Conservation (phyloP, 2,888 invertebrate species). For the Cosmopolites sordidus region DNA sequence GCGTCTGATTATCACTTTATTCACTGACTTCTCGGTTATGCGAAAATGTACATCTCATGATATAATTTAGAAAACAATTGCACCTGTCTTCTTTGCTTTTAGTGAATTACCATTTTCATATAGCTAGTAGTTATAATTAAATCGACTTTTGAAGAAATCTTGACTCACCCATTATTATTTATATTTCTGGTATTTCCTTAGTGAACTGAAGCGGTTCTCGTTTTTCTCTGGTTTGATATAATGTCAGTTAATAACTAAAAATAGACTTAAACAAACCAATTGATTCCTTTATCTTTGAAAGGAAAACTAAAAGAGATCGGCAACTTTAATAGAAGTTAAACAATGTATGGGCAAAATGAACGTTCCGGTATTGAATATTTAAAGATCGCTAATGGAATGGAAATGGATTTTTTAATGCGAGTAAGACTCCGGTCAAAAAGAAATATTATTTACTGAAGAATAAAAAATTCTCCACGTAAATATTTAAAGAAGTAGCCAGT, state of each 20-base stretch:
- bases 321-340: constrained; percentile 17
- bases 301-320: constrained; percentile 2
- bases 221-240: too few relatives aligned
- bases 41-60: too few relatives aligned
- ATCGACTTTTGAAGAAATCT: too few relatives aligned
- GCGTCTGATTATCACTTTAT: too few relatives aligned
- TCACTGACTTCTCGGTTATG: too few relatives aligned
- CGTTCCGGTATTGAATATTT: constrained; percentile 23
- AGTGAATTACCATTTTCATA: too few relatives aligned
- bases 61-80: too few relatives aligned
- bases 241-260: neutral
- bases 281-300: neutral
- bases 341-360: constrained; percentile 20
- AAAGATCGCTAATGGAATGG: constrained; percentile 27
- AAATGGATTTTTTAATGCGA: constrained; percentile 25
- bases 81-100: too few relatives aligned
- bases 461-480: constrained; percentile 12
- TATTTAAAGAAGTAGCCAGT: constrained; percentile 11
- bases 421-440: constrained; percentile 7
- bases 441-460: constrained; percentile 17
- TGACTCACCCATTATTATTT: too few relatives aligned
- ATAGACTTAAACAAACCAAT: neutral
- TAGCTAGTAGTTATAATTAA: too few relatives aligned
- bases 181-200: too few relatives aligned
- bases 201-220: too few relatives aligned